Percentiles rank a stretch among this genome's conserved stretches.
These are phyloP conservation scores for Tetragonisca angustula DNA, from an alignment of 2,888 invertebrate species.

Conservation along the genomic window DNA sequence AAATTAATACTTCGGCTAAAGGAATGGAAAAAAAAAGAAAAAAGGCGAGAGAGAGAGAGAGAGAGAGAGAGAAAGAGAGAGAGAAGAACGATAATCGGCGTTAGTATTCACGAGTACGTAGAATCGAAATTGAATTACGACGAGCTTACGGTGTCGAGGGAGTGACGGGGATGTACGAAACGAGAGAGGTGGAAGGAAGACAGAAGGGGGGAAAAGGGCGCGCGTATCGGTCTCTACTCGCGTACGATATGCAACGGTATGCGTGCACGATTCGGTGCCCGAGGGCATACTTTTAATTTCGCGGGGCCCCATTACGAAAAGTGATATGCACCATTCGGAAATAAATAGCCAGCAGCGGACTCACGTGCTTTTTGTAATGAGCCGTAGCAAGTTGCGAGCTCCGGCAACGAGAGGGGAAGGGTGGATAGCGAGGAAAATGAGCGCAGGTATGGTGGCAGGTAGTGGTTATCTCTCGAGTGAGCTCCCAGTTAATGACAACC, in stretches of 20 bases:
- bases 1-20: background rate
- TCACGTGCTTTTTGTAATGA: slow-evolving; percentile 78
- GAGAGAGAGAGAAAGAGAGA: no score
- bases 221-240: slow-evolving; percentile 37
- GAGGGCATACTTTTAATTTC: slow-evolving; percentile 79
- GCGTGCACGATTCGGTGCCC: slow-evolving; percentile 71
- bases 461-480: slow-evolving; percentile 82
- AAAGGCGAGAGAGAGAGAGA: no score
- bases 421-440: slow-evolving; percentile 80
- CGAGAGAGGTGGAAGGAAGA: background rate
- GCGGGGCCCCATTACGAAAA: slow-evolving; percentile 78
- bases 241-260: slow-evolving; percentile 51
- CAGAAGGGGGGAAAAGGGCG: slow-evolving; percentile 16
- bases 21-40: background rate
- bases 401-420: slow-evolving; percentile 18
- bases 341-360: slow-evolving; percentile 79
- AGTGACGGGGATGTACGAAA: background rate
- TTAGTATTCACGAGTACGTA: background rate
- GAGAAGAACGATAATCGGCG: background rate
- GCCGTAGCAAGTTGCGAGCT: slow-evolving; percentile 64
- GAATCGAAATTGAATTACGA: slow-evolving; percentile 30
- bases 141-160: background rate
- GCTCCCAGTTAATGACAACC: slow-evolving; percentile 84
- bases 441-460: slow-evolving; percentile 82
- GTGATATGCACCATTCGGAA: slow-evolving; percentile 81